Base-by-base conservation (phyloP, 2,888 invertebrate genomes). In the Harmothoe impar region DNA sequence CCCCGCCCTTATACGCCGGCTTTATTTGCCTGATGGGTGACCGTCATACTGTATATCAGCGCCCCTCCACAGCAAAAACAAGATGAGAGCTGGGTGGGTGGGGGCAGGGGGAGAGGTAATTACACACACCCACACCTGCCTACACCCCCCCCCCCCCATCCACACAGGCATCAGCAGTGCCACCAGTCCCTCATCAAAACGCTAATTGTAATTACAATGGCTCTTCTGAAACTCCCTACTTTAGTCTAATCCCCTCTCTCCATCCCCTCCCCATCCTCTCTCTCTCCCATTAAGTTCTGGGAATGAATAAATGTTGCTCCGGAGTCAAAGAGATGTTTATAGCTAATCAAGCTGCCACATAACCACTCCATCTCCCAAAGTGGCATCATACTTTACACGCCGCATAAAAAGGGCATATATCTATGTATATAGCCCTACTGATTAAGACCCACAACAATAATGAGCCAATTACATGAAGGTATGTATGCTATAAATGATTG, bases 121-220 rank as follows among this genome's bases (percentile, higher is more conserved):
- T 84, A 84, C 84, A 20, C 43, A 12, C 52, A 1, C 1, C 43
- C 84, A 84, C 84, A 84, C 84, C 84, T 84, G 84, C 84, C 84
- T 29, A 7, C 10, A 1, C 31, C 84, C 43, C 84, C 52, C 52
- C 84, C 35, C 35, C 12, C 84, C 43, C 43, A 0, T 7, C n/a
- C 84, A n/a, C 84, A 23, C 77, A 77, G 17, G 3, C 31, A 77
- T 31, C 3, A 23, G 25, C 31, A 77, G 10, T 77, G 0, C 77
- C 77, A 77, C 77, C 25, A 10, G 25, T n/a, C 3, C 31, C 7
- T 77, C 0, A 25, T 31, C 25, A 25, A 62, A 25, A 77, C 77
- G 17, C 29, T 29, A 31, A 62, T 20, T 62, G 62, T 62, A 62
- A 62, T 62, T 62, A 62, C 62, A n/a, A 62, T 62, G 3, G 3